A percentile compares a stretch with the other conserved stretches of the same genome.
phyloP scores from a whole-genome alignment of 1,140 invertebrate species.

The Orius insidiosus region DNA sequence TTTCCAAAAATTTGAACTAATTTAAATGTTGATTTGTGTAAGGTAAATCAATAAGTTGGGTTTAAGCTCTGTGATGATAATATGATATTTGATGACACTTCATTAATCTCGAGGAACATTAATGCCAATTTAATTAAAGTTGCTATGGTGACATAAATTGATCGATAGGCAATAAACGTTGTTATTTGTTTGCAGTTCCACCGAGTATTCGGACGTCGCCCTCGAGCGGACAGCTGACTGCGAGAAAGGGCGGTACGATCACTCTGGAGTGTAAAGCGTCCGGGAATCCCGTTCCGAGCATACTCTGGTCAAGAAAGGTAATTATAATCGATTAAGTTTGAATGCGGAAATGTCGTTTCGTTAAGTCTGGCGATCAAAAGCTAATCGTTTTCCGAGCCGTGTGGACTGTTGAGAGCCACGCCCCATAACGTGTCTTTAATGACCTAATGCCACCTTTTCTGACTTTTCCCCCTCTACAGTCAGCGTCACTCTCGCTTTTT shows the following conservation, averaged over 20 bases:
- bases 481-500: too few species aligned
- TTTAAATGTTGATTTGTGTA: background rate
- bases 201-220: constrained; percentile 39
- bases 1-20: too few species aligned
- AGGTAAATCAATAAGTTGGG: background rate
- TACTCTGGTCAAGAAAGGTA: constrained; percentile 47
- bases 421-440: background rate
- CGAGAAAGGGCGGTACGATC: constrained; percentile 41
- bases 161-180: constrained; percentile 2
- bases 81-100: background rate
- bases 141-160: background rate
- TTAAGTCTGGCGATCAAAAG: background rate
- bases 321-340: constrained; percentile 17
- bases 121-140: background rate
- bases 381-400: background rate
- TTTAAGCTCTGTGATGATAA: background rate
- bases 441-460: constrained; percentile 1
- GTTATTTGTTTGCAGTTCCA: constrained; percentile 30
- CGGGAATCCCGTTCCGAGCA: constrained; percentile 46
- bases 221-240: constrained; percentile 38
- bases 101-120: background rate
- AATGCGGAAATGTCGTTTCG: background rate
- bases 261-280: constrained; percentile 45
- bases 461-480: background rate
- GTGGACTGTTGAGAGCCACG: constrained; percentile 3